Base-by-base conservation (phyloP, 2,888 invertebrate species). In the Campaea margaritaria region DNA sequence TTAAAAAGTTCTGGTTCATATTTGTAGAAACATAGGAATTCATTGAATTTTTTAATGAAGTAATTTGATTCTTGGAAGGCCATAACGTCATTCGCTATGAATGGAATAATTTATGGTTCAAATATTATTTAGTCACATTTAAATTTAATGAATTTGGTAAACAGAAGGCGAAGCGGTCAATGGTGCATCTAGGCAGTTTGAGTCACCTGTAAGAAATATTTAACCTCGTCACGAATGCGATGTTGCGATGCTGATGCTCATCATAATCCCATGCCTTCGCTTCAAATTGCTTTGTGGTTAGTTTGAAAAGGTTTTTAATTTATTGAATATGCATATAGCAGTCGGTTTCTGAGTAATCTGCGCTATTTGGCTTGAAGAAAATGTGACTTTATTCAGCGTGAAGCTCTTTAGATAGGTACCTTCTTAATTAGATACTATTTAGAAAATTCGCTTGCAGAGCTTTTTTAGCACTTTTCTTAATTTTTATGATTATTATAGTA, bases 21-120 rank as follows among this genome's bases (percentile, higher is more conserved):
- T 16, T 28, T 21, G 41, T 34, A 54, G 2, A 47, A 41, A 16
- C 34, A 41, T 53, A 28, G 39, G 21, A 14, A 34, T 43, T 51
- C 2, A 5, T 14, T 44, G 34, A 14, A 31, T 13, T 38, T 49
- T 41, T 42, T 41, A 46, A 16, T 28, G 36, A 51, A 31, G 55
- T 49, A 57, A 50, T 62, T 38, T 27, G 48, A 64, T 66, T 66
- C 66, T 66, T 66, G n/a, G n/a, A n/a, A n/a, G n/a, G 66, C 64
- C 66, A 48, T 50, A 46, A 45, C 21, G 36, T 42, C 42, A 42
- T 52, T 39, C 31, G 44, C 42, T 60, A 34, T 54, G n/a, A 39
- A 11, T 51, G 38, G 44, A 44, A 60, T 61, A 58, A 65, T 65
- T 67, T 62, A 64, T 38, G 36, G 36, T 52, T 46, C 11, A 42